Evolutionary conservation across 2,888 invertebrate genomes (phyloP).

Genomic region (Sepiola atlantica): DNA sequence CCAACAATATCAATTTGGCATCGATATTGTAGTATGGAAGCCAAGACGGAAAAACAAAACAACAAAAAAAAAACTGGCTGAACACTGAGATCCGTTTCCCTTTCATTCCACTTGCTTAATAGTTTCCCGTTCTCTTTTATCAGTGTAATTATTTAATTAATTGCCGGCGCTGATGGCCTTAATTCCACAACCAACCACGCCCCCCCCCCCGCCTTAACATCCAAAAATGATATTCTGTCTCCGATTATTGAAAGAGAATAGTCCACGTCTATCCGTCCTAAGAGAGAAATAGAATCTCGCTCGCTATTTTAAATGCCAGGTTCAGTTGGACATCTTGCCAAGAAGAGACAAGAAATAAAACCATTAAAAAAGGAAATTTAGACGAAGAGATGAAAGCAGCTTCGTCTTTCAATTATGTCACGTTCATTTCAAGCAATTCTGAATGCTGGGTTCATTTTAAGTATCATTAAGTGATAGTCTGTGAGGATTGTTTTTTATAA

Average conservation of each 20-base stretch:
- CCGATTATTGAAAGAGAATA: not conserved
- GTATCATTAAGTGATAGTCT: not conserved
- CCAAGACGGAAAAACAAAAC: not conserved
- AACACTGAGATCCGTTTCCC: not conserved
- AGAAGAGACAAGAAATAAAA: not conserved
- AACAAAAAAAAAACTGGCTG: not conserved
- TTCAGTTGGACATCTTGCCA: constrained; percentile 32
- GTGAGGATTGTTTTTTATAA: not conserved
- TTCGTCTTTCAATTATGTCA: not conserved
- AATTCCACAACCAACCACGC: not conserved
- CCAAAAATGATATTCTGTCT: not conserved
- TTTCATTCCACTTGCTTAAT: not conserved
- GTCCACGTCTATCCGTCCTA: not conserved
- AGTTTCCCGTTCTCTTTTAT: not conserved
- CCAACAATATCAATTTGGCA: not conserved
- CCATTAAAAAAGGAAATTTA: not conserved
- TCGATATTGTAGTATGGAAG: not conserved
- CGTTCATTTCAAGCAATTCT: not conserved
- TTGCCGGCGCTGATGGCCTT: not conserved
- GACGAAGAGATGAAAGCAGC: not conserved
- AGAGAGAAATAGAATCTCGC: not conserved
- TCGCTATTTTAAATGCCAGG: not conserved
- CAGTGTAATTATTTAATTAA: not conserved
- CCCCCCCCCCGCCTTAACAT: not conserved
- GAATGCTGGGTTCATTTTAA: not conserved